Percentiles rank a stretch among this genome's conserved stretches.
These are phyloP conservation scores for Phyllotreta striolata DNA, from an alignment of 2,888 invertebrate species.

Conservation along the genomic window DNA sequence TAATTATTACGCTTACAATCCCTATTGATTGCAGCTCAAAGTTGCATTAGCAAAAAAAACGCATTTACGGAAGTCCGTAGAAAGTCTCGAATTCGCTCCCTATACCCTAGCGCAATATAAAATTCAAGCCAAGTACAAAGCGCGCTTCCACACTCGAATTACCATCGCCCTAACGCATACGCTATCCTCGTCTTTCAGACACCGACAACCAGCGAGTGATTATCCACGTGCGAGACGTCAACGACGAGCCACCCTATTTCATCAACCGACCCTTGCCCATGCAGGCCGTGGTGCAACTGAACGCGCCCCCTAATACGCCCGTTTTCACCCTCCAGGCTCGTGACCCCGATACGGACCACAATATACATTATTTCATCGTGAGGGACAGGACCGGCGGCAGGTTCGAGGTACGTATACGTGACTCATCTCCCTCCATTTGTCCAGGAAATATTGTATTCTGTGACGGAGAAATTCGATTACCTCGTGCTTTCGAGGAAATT, in stretches of 20 bases:
- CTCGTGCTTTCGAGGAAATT: too few species aligned
- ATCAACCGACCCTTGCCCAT: conserved; percentile 96
- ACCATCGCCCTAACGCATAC: background rate
- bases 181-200: conserved; percentile 65
- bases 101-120: conserved; percentile 6
- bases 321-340: conserved; percentile 97
- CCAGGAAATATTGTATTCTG: background rate
- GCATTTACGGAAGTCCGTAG: background rate
- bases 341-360: conserved; percentile 96
- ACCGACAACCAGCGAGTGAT: conserved; percentile 95
- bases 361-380: conserved; percentile 95
- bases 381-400: conserved; percentile 83
- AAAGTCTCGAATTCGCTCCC: background rate
- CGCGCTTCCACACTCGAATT: background rate
- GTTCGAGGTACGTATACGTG: conserved; percentile 46
- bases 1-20: too few species aligned
- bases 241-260: conserved; percentile 97
- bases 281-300: conserved; percentile 96
- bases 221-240: conserved; percentile 93
- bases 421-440: background rate
- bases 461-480: too few species aligned
- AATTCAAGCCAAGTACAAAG: background rate
- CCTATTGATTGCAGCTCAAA: too few species aligned
- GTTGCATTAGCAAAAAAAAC: too few species aligned
- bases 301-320: conserved; percentile 93